These are phyloP conservation scores for Okamejei kenojei DNA, from an alignment of 2,797 vertebrate genomes.

Conservation along the genomic window DNA sequence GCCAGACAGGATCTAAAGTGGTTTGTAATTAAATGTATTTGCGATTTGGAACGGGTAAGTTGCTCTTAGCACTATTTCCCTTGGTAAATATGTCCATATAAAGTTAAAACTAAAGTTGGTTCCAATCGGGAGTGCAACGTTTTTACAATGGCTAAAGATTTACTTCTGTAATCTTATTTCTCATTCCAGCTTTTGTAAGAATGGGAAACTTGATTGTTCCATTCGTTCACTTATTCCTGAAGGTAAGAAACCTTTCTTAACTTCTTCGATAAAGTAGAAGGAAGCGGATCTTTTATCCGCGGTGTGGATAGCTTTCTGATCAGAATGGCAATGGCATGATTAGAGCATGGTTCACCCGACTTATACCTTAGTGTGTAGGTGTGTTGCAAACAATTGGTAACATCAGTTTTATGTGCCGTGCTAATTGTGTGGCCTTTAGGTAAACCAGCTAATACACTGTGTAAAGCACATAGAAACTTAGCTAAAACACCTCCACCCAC, in stretches of 20 bases:
- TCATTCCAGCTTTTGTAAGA: not conserved
- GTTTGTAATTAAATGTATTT: not conserved
- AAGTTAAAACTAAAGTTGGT: not conserved
- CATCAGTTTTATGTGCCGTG: too few relatives aligned
- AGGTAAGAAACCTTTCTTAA: constrained; percentile 7
- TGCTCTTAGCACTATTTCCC: not conserved
- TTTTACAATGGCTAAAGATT: not conserved
- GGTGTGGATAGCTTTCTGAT: too few relatives aligned
- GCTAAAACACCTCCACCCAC: too few relatives aligned
- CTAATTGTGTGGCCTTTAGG: too few relatives aligned
- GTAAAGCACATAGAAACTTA: too few relatives aligned
- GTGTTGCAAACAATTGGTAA: too few relatives aligned
- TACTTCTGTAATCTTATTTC: not conserved
- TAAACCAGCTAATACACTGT: too few relatives aligned
- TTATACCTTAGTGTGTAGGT: too few relatives aligned
- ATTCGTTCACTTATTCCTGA: too few relatives aligned
- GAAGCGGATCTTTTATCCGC: too few relatives aligned
- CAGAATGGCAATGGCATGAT: too few relatives aligned
- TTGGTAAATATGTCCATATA: not conserved
- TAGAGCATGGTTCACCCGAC: too few relatives aligned
- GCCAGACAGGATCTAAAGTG: not conserved
- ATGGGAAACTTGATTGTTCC: not conserved
- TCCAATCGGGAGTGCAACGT: not conserved
- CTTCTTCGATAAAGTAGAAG: not conserved
- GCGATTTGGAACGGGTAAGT: not conserved